Evolutionary conservation across 2,888 invertebrate species (phyloP), one percentile per base, ranked within the genome.

Genomic region (Perizoma affinitatum): DNA sequence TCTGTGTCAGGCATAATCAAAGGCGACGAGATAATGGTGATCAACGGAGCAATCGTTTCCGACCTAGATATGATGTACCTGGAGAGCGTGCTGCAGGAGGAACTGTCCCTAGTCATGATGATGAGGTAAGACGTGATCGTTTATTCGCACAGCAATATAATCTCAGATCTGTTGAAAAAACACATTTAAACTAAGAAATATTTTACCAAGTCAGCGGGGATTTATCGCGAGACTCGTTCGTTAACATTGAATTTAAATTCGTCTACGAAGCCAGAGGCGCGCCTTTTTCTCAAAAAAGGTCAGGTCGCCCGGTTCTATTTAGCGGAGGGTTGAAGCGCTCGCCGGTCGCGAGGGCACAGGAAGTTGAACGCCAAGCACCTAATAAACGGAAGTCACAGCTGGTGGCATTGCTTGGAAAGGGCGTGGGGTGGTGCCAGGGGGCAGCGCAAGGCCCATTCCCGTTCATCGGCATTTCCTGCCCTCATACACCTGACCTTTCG

Each of bases 21-120:
- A 93, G 97, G 98, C 79, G 99, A 99, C 92, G 99, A 99, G 94
- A 98, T 99, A 88, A 97, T 99, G 96, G 98, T 99, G 88, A 98
- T 99, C 93, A 99, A 99, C 93, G 98, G 98, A 71, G 98, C 98
- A 77, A 97, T 98, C 87, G 98, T 99, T 74, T 97, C 98, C 81
- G 98, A 99, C 93, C 94, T 99, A 93, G 99, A 99, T 94, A 99
- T 99, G 98, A 98, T 99, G 97, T 98, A 98, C 94, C 95, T 99
- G 85, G 99, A 99, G 91, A 97, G 97, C 83, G 97, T 98, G 68
- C 94, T 99, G 74, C 98, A 98, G 90, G 98, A 98, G 87, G 98
- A 98, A 83, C 95, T 97, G 68, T 96, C 97, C 50, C 94, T 99
- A 66, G 97, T 97, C 93, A 97, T 99, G 96, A 98, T 98, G 96